These are phyloP conservation scores for Hecatera dysodea DNA, from an alignment of 2,888 invertebrate species.

Conservation along the genomic window DNA sequence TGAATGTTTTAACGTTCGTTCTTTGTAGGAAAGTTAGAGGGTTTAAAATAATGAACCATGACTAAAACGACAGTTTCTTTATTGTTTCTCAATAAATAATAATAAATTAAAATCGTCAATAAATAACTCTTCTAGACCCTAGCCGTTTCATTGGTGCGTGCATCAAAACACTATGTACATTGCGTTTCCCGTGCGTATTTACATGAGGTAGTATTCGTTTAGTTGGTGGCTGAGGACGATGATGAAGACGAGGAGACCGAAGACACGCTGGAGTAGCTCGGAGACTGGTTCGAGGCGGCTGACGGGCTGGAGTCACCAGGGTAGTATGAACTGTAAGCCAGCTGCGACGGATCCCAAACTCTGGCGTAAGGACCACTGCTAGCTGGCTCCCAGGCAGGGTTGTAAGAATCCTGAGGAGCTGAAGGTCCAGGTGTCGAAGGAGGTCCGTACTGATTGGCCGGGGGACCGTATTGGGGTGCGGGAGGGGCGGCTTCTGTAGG, in stretches of 20 bases:
- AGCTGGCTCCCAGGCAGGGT: conserved; percentile 93
- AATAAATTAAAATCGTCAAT: conserved; percentile 85
- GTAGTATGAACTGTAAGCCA: conserved; percentile 94
- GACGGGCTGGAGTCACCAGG: conserved; percentile 92
- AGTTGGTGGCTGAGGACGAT: conserved; percentile 78
- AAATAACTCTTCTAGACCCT: conserved; percentile 86
- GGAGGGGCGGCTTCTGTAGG: conserved; percentile 91
- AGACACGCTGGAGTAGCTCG: conserved; percentile 87
- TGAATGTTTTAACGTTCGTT: neutral
- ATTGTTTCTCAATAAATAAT: conserved; percentile 87
- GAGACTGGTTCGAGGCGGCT: conserved; percentile 90
- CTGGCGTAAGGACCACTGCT: conserved; percentile 95
- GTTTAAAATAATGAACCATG: conserved; percentile 54
- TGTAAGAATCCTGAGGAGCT: conserved; percentile 93
- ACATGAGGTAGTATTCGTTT: conserved; percentile 79
- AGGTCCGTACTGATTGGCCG: conserved; percentile 90
- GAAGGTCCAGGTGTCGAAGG: conserved; percentile 90
- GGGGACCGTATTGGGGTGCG: conserved; percentile 93
- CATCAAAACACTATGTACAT: conserved; percentile 77
- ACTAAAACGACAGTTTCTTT: conserved; percentile 83
- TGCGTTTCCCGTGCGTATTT: conserved; percentile 71
- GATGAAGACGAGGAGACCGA: conserved; percentile 84
- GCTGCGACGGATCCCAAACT: conserved; percentile 93
- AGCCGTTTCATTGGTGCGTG: conserved; percentile 83
- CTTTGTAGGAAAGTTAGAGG: neutral